These are phyloP conservation scores for Trissolcus japonicus DNA, from an alignment of 2,888 invertebrate genomes.

Conservation along the genomic window DNA sequence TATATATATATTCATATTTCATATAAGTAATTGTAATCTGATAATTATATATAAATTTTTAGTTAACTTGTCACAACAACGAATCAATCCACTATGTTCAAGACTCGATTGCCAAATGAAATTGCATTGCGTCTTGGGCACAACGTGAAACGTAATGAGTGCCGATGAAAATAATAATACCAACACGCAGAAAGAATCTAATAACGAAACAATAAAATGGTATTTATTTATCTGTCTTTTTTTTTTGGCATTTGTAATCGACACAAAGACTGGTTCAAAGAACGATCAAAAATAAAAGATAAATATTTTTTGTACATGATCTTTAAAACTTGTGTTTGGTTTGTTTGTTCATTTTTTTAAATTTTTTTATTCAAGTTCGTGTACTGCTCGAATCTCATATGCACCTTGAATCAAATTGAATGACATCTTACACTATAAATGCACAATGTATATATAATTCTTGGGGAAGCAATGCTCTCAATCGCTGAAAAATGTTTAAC, in stretches of 20 bases:
- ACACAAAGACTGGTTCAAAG: constrained; percentile 25
- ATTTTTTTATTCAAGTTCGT: not conserved
- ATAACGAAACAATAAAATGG: constrained; percentile 26
- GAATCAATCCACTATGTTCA: constrained; percentile 58
- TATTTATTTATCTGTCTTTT: not conserved
- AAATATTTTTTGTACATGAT: not conserved
- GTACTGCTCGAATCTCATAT: constrained; percentile 11
- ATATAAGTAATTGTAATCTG: constrained; percentile 63
- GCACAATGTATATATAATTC: constrained; percentile 1
- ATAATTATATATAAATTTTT: constrained; percentile 28
- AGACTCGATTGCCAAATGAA: constrained; percentile 37
- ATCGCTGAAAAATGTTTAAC: not conserved
- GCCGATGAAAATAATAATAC: constrained; percentile 13
- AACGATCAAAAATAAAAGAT: constrained; percentile 10
- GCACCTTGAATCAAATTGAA: constrained; percentile 33
- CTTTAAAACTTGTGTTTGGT: not conserved
- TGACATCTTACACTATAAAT: constrained; percentile 23
- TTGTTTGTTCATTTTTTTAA: not conserved
- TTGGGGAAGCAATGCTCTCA: constrained; percentile 28
- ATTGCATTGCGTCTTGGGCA: constrained; percentile 19
- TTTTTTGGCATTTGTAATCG: constrained; percentile 34
- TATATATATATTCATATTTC: constrained; percentile 62
- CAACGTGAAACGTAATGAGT: constrained; percentile 23
- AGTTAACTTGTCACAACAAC: constrained; percentile 63
- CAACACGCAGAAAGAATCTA: constrained; percentile 23